These are phyloP conservation scores for Watersipora subatra DNA, from an alignment of 1,140 invertebrate species.

Conservation along the genomic window DNA sequence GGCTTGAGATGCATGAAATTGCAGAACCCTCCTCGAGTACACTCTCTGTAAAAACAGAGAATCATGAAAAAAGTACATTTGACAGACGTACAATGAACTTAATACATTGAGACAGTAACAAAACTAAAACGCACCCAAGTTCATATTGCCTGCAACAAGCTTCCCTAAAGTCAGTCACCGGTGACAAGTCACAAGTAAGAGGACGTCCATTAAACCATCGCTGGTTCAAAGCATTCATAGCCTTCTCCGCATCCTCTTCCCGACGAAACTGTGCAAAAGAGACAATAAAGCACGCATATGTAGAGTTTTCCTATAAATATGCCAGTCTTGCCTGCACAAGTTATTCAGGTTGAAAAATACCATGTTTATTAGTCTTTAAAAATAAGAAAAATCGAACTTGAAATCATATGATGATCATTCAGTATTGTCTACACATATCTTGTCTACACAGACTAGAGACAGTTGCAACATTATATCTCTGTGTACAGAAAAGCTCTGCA, in stretches of 20 bases:
- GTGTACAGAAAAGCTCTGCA: too few species aligned
- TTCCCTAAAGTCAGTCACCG: conserved; percentile 96
- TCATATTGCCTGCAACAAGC: conserved; percentile 98
- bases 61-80: background rate
- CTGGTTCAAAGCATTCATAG: conserved; percentile 89
- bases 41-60: conserved; percentile 53
- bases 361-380: too few species aligned
- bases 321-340: too few species aligned
- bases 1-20: conserved; percentile 99
- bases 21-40: conserved; percentile 92
- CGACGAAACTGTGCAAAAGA: conserved; percentile 62
- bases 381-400: too few species aligned
- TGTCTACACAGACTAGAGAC: too few species aligned
- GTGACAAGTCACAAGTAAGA: conserved; percentile 91
- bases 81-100: too few species aligned
- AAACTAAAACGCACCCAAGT: conserved; percentile 58
- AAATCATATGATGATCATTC: too few species aligned
- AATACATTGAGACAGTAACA: too few species aligned
- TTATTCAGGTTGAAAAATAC: too few species aligned
- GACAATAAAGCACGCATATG: background rate
- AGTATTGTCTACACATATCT: too few species aligned
- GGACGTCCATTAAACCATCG: conserved; percentile 98
- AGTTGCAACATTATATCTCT: too few species aligned
- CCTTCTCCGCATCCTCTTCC: conserved; percentile 95
- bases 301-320: too few species aligned